Base-by-base conservation (phyloP, 2,113 vertebrate species). In the Varanus salvator region DNA sequence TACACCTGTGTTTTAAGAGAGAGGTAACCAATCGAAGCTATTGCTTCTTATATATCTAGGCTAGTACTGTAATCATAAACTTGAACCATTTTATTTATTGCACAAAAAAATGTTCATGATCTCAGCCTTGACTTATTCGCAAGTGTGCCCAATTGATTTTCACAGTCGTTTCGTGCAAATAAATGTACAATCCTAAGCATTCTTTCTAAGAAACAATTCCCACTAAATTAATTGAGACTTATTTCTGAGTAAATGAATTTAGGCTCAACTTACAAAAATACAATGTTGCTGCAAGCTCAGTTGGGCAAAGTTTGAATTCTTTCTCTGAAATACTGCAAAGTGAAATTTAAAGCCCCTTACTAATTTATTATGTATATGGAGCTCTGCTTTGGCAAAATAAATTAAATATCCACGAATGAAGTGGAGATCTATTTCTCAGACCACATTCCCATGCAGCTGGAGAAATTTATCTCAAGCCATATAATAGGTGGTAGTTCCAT, bases 361-460 rank as follows among this genome's bases (percentile, higher is more conserved):
- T 71, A 74, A 38, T 68, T 44, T 82, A 72, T n/a, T 72, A 52
- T 27, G 2, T 12, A 84, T 50, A 31, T 14, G 27, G 19, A 38
- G 21, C 27, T 75, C n/a, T 75, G 52, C 54, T 44, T 60, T 57
- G 23, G 60, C 21, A 48, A n/a, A 84, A 93, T 76, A 38, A 29
- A 71, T 75, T 21, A 80, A 75, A 85, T 3, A 90, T 91, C 60
- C 71, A 50, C 78, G 90, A 91, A 72, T 74, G 69, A 80, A 93
- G 78, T 74, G 83, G 92, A 93, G 82, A 23, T 90, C 81, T 27
- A 85, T 88, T 91, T 92, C 82, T 92, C 80, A 48, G 71, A 80
- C 92, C 0, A 52, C 87, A 54, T 64, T 91, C 77, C 69, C 81
- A 80, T 90, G 93, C 93, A 94, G 90, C 93, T 95, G 92, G 91